Conservation (phyloP, 2,797 vertebrate genomes). For the Hapalemur alaotrensis region DNA sequence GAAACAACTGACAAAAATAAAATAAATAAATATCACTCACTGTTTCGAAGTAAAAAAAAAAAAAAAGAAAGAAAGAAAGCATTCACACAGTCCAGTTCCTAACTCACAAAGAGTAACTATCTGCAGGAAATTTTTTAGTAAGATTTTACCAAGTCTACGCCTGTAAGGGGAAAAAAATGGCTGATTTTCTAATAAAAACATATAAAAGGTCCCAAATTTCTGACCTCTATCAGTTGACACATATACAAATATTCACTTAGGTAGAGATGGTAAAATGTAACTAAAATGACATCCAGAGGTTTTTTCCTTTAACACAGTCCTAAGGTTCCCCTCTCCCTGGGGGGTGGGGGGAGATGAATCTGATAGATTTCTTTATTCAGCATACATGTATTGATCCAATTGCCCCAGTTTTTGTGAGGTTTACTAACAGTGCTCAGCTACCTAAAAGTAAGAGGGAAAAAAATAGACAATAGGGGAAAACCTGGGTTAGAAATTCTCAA, state of each 20-base stretch:
- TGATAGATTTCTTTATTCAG: slow-evolving; percentile 38
- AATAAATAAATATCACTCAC: slow-evolving; percentile 70
- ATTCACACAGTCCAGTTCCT: background rate
- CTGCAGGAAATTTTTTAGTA: background rate
- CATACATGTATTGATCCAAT: slow-evolving; percentile 8
- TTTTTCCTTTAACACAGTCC: background rate
- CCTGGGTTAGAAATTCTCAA: background rate
- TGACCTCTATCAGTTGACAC: background rate
- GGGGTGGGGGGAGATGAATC: background rate
- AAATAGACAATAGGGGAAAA: background rate
- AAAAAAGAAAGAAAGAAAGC: background rate
- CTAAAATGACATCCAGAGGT: background rate
- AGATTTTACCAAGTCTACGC: background rate
- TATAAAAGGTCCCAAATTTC: slow-evolving; percentile 30
- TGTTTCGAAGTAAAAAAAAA: background rate
- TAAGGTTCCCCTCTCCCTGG: background rate
- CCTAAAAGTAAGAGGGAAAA: background rate
- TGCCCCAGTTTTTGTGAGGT: slow-evolving; percentile 18
- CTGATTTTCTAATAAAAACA: slow-evolving; percentile 13
- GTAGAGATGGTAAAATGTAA: background rate
- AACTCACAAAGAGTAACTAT: background rate
- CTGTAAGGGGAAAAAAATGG: background rate
- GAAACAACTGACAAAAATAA: slow-evolving; percentile 66
- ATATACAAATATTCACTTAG: background rate
- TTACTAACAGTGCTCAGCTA: slow-evolving; percentile 33